These are phyloP conservation scores for Nomada fabriciana DNA, from an alignment of 2,888 invertebrate genomes.

Conservation along the genomic window DNA sequence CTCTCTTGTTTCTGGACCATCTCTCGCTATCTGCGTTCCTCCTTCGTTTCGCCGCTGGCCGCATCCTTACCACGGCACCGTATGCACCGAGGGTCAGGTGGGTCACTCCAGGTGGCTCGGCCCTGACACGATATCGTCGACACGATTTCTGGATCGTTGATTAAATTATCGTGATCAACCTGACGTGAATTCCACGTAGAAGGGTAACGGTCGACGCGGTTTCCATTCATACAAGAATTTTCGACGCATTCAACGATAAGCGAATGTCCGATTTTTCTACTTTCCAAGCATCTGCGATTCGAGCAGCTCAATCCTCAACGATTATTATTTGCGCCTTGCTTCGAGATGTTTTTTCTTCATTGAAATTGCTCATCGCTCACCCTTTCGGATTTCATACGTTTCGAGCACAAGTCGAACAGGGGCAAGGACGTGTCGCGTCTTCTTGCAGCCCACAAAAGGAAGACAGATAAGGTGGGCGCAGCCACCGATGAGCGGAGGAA, in stretches of 20 bases:
- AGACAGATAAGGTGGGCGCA: constrained; percentile 37
- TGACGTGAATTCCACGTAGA: constrained; percentile 19
- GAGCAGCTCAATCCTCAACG: background rate
- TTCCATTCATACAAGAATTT: background rate
- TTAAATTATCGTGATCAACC: constrained; percentile 68
- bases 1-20: constrained; percentile 12
- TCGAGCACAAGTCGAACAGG: constrained; percentile 29
- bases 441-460: constrained; percentile 19
- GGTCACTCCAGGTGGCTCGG: constrained; percentile 72
- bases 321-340: no score
- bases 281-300: background rate
- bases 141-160: constrained; percentile 69
- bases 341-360: no score
- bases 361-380: no score
- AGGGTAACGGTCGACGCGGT: constrained; percentile 3
- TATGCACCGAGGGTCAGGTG: constrained; percentile 69
- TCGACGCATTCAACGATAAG: background rate
- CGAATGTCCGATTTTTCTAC: background rate
- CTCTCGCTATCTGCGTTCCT: constrained; percentile 18
- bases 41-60: background rate
- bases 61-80: constrained; percentile 49
- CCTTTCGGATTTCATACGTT: background rate
- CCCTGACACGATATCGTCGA: constrained; percentile 71
- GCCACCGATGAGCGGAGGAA: background rate
- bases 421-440: constrained; percentile 23